Conservation (phyloP, 1,140 invertebrate species). For the Muscidifurax raptorellus region DNA sequence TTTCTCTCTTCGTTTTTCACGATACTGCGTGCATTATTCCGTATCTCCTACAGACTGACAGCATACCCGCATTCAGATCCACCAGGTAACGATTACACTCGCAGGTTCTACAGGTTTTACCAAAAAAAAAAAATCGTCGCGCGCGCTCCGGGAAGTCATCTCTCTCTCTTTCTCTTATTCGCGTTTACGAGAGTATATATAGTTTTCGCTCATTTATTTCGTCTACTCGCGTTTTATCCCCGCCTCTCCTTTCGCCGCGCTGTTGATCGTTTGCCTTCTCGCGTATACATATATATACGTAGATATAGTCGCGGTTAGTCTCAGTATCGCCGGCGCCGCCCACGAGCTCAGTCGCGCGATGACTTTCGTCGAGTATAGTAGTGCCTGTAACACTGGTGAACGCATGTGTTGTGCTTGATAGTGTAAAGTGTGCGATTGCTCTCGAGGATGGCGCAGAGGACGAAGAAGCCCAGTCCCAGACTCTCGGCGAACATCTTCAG, state of each 20-base stretch:
- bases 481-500: slow-evolving; percentile 11
- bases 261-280: background rate
- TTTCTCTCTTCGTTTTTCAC: too few relatives aligned
- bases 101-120: too few relatives aligned
- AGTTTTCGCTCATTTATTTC: background rate
- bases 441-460: background rate
- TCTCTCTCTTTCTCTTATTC: too few relatives aligned
- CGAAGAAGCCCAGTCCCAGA: slow-evolving; percentile 21
- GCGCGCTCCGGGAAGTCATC: too few relatives aligned
- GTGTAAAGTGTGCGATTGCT: background rate
- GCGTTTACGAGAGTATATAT: too few relatives aligned
- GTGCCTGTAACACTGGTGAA: background rate
- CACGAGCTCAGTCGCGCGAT: slow-evolving; percentile 17
- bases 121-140: too few relatives aligned
- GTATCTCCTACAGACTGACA: too few relatives aligned
- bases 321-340: slow-evolving; percentile 32
- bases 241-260: background rate
- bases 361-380: background rate
- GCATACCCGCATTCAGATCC: too few relatives aligned
- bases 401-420: background rate
- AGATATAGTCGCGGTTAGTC: too few relatives aligned
- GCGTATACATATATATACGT: background rate
- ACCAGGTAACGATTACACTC: too few relatives aligned
- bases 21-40: too few relatives aligned
- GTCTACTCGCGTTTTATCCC: background rate